Percentiles rank a stretch among this genome's conserved stretches.
Conservation (phyloP, 2,797 vertebrate genomes). For the Heteromormyrus szaboi region DNA sequence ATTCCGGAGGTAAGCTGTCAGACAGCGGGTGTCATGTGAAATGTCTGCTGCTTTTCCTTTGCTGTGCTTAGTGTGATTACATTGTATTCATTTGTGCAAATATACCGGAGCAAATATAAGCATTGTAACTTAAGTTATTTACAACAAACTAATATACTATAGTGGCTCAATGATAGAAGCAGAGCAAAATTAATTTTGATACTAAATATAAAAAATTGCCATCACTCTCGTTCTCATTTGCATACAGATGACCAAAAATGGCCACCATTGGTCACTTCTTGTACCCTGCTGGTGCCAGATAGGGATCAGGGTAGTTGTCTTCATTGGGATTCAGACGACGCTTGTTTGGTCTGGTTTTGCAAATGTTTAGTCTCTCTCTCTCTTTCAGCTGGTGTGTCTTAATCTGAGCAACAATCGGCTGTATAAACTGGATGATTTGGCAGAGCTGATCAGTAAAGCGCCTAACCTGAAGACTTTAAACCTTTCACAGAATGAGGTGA, state of each 20-base stretch:
- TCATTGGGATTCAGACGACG: not conserved
- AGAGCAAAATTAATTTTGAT: not conserved
- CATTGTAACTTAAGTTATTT: not conserved
- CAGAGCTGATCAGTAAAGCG: constrained; percentile 66
- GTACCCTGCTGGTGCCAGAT: not conserved
- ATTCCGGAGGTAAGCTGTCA: constrained; percentile 74
- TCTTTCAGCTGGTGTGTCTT: constrained; percentile 65
- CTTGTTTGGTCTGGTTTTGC: not conserved
- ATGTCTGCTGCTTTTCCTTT: not conserved
- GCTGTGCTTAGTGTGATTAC: not conserved
- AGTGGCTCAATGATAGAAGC: not conserved
- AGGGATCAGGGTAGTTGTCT: not conserved
- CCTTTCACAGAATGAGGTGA: constrained; percentile 80
- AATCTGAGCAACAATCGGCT: constrained; percentile 80
- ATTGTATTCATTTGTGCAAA: not conserved
- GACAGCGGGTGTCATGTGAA: not conserved
- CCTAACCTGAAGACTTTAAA: constrained; percentile 77
- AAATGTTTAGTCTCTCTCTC: not conserved
- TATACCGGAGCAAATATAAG: not conserved
- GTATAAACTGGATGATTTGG: constrained; percentile 70
- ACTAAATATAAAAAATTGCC: not conserved
- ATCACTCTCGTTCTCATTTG: not conserved
- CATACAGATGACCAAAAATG: not conserved
- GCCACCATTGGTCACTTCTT: not conserved
- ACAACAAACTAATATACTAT: not conserved